Evolutionary conservation across 1,140 invertebrate genomes (phyloP), one percentile per base, ranked within the genome.

Genomic region (Pachyrhynchus sulphureomaculatus): DNA sequence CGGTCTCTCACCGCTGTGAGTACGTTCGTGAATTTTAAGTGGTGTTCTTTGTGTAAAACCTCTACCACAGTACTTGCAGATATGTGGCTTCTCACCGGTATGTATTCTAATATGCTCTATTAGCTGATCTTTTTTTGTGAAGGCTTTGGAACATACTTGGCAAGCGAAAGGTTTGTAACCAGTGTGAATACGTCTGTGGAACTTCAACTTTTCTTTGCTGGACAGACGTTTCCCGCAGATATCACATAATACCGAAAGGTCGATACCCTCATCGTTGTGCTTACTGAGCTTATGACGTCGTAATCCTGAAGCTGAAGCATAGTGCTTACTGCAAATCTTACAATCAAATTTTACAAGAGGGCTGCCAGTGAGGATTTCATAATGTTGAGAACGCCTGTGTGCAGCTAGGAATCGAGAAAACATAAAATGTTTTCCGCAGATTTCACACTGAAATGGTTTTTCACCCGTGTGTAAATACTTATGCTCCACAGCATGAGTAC

Each of bases 181-280:
- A 0, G 84, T 86, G 64, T 91, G 88, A 17, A 88, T 88, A 15
- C 86, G 75, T 33, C 84, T 73, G 65, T 90, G 87, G 67, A 87
- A 86, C 72, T 87, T 88, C 42, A 90, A 77, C 59, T 88, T 86
- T 51, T 88, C 86, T 1, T 82, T 80, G 42, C 81, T 84, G 23
- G 85, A 84, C 34, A 96, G 84, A 47, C 86, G 84, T 78, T 95
- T 93, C 12, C 85, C 85, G 75, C 92, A 92, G 23, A 90, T 84
- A 66, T 86, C 84, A 75, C 87, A 89, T 0, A 85, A 52, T 1
- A 83, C 82, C 23, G 69, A 72, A 5, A 63, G 45, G 33, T 72
- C 66, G 15, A 66, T 62, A 4, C 70, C 72, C 36, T 51, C 34
- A 4, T 67, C 70, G 37, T 72, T 72, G 52, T 76, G 74, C 24